phyloP scores from a whole-genome alignment of 2,888 invertebrate species.

The Byasa hedistus region DNA sequence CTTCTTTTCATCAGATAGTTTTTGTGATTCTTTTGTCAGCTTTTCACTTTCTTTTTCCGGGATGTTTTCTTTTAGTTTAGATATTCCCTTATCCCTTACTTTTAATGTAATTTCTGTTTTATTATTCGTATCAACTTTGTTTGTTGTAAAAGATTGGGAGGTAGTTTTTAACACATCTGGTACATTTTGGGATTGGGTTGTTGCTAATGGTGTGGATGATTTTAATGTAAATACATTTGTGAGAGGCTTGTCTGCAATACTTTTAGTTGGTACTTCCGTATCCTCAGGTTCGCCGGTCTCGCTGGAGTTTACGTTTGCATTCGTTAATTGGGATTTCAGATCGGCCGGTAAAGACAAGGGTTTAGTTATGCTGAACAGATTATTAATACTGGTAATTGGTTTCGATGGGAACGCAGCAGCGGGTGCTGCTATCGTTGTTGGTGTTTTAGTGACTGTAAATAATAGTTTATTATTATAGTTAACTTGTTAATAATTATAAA shows the following conservation, averaged over 20 bases:
- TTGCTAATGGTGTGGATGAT: conserved; percentile 40
- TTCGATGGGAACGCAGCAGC: conserved; percentile 53
- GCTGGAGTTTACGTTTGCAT: conserved; percentile 45
- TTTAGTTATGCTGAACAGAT: conserved; percentile 52
- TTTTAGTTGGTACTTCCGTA: conserved; percentile 31
- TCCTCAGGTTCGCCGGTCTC: conserved; percentile 64
- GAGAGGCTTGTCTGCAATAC: conserved; percentile 50
- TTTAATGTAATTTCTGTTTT: conserved; percentile 42
- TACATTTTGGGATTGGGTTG: conserved; percentile 41
- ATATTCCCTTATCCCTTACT: conserved; percentile 41
- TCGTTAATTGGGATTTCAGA: conserved; percentile 34
- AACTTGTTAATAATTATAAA: neutral
- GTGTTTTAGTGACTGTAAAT: conserved; percentile 41
- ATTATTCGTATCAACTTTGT: conserved; percentile 39
- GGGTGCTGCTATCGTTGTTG: conserved; percentile 41
- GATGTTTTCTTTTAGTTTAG: conserved; percentile 53
- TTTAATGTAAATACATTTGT: conserved; percentile 56
- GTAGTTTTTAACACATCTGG: conserved; percentile 50
- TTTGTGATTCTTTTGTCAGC: conserved; percentile 16
- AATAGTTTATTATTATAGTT: neutral
- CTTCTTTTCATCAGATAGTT: conserved; percentile 39
- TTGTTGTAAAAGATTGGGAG: conserved; percentile 38
- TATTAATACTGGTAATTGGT: conserved; percentile 55
- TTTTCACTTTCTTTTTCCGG: conserved; percentile 40
- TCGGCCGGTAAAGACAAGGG: conserved; percentile 43